phyloP scores from a whole-genome alignment of 2,113 vertebrate genomes.

The Rattus rattus region DNA sequence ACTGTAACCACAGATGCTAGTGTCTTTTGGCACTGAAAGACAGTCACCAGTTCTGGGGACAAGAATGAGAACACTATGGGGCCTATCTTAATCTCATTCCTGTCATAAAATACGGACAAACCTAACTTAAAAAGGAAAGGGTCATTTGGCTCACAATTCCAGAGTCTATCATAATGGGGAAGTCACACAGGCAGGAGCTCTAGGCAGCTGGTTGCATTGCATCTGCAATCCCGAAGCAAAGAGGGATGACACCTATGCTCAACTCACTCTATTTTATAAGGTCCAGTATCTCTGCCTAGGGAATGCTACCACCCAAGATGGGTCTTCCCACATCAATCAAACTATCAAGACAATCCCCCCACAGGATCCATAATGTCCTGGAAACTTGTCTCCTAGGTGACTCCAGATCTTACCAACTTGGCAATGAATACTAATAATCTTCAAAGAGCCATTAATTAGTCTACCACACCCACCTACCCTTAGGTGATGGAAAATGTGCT shows the following conservation, averaged over 20 bases:
- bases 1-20: no score
- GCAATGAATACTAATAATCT: neutral
- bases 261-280: neutral
- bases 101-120: neutral
- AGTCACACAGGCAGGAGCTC: neutral
- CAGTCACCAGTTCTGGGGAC: neutral
- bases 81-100: neutral
- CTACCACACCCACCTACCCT: neutral
- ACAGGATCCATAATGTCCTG: neutral
- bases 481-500: neutral
- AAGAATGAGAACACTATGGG: fast-evolving
- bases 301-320: neutral
- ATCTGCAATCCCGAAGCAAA: neutral
- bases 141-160: neutral
- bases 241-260: neutral
- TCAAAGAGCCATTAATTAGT: neutral
- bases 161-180: neutral
- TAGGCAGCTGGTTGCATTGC: neutral
- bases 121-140: neutral
- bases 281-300: neutral
- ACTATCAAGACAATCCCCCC: neutral
- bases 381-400: neutral
- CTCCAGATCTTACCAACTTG: neutral
- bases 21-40: neutral
- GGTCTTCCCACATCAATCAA: neutral